Evolutionary conservation across 2,113 vertebrate species (phyloP), one percentile per base, ranked within the genome.

Genomic region (Cariama cristata): DNA sequence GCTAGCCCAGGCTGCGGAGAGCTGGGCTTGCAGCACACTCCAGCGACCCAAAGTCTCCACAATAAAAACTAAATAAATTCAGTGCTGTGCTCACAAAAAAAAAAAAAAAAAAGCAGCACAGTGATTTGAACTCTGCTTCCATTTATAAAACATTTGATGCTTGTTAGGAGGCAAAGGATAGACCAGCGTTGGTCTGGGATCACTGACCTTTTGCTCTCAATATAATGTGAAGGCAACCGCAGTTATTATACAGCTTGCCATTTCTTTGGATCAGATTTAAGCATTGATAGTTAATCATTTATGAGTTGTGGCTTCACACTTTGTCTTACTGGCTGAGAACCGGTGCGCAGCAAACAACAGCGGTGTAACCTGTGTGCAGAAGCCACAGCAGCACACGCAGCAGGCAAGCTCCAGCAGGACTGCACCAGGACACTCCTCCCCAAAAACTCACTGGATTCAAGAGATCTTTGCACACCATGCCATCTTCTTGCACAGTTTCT

Each of bases 1-100:
- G 91, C 32, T 68, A 82, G 42, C 20, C 35, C 30, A 16, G 11
- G 42, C 50, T 27, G 15, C 20, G 8, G 52, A 69, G 85, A 92
- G 17, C 87, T 81, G 95, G 98, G 98, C 97, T 94, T 97, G 98
- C 98, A 99, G 99, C 99, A 99, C 99, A 99, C 99, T 98, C 99
- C 99, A 98, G 97, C 97, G 99, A 98, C 94, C 84, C 40, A 20
- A 92, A 88, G 38, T 18, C 91, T 83, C 92, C 53, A n/a, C 44
- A 77, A 52, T 35, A 27, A 58, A 56, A 85, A 23, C 13, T 1
- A 14, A 28, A 33, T 24, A 40, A 69, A 71, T 24, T 20, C 80
- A 74, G 4, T 3, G 30, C 52, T 35, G 23, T 6, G 1, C 50
- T 47, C 47, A 26, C 21, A 1, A 0, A 10, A 64, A 44, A 27